Conservation (phyloP, 2,113 vertebrate species). For the Gambusia affinis region DNA sequence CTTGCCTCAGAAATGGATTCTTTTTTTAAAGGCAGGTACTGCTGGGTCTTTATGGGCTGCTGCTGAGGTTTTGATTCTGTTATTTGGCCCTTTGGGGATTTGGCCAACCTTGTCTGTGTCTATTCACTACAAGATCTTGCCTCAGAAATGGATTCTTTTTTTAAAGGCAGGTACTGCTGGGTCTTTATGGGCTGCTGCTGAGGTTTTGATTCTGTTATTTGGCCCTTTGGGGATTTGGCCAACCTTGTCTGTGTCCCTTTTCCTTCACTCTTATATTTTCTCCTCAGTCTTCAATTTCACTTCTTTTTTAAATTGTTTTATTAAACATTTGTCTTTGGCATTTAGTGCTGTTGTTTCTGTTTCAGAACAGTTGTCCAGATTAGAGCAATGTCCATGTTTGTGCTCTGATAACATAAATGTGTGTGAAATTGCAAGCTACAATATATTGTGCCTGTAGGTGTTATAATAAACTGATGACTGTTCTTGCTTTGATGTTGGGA, state of each 20-base stretch:
- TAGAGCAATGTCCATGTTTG: constrained; percentile 36
- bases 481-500: constrained; percentile 62
- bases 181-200: constrained; percentile 60
- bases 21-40: constrained; percentile 59
- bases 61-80: constrained; percentile 65
- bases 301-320: constrained; percentile 27
- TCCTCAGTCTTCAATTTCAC: constrained; percentile 39
- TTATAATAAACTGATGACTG: constrained; percentile 72
- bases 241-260: constrained; percentile 4
- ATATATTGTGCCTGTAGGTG: constrained; percentile 73
- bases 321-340: constrained; percentile 37
- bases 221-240: constrained; percentile 48
- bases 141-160: constrained; percentile 54
- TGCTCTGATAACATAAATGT: constrained; percentile 44
- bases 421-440: constrained; percentile 64
- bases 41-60: constrained; percentile 60
- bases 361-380: constrained; percentile 23
- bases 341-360: constrained; percentile 10
- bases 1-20: constrained; percentile 49
- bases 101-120: constrained; percentile 17
- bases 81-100: constrained; percentile 57
- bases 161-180: constrained; percentile 58
- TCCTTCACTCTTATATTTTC: constrained; percentile 34
- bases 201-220: constrained; percentile 67
- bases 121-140: no score